phyloP scores from a whole-genome alignment of 2,113 vertebrate genomes.

The Accipiter cooperii region DNA sequence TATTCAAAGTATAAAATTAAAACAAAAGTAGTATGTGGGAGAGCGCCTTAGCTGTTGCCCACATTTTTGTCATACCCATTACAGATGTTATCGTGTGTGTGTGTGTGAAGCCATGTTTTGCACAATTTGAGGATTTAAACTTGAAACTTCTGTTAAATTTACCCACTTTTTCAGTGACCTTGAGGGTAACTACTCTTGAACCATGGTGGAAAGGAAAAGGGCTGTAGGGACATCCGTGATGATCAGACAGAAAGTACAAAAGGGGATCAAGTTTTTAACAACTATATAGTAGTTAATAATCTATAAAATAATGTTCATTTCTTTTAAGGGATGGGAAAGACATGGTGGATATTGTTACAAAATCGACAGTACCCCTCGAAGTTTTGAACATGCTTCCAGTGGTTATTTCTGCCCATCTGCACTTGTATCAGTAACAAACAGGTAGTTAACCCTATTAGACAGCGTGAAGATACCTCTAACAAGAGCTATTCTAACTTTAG shows the following conservation, averaged over 20 bases:
- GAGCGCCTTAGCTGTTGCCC: background rate
- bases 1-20: background rate
- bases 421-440: conserved; percentile 85
- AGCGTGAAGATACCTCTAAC: conserved; percentile 25
- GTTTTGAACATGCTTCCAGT: conserved; percentile 75
- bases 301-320: conserved; percentile 47
- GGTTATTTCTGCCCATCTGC: conserved; percentile 87
- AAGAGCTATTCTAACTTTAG: conserved; percentile 28
- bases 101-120: background rate
- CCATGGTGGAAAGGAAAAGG: background rate
- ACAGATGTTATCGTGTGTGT: background rate
- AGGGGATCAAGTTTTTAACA: background rate
- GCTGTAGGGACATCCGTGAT: background rate
- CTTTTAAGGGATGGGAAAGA: conserved; percentile 86
- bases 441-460: conserved; percentile 71
- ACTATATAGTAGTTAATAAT: background rate
- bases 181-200: background rate
- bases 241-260: background rate
- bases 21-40: background rate
- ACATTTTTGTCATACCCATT: background rate
- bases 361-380: conserved; percentile 79
- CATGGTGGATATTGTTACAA: conserved; percentile 86
- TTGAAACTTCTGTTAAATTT: background rate
- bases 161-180: background rate
- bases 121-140: background rate